Evolutionary conservation across 2,888 invertebrate species (phyloP).

Genomic region (Crematogaster levior): DNA sequence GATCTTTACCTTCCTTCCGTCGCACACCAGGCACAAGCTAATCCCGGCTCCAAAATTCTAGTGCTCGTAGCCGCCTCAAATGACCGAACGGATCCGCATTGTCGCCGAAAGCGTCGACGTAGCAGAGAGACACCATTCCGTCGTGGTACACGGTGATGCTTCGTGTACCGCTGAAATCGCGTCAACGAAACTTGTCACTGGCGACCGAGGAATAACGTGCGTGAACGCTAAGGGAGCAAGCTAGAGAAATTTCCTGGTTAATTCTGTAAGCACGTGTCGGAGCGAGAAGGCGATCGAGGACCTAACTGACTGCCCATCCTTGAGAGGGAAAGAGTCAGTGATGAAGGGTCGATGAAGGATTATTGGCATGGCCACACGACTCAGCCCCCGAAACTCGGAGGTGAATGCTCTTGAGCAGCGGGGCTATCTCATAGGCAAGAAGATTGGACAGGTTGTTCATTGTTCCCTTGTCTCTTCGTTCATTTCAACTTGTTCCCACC

Average conservation of each 20-base stretch:
- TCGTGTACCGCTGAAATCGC: conserved; percentile 14
- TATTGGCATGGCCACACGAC: conserved; percentile 89
- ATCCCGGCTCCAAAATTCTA: conserved; percentile 79
- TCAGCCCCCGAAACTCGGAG: conserved; percentile 93
- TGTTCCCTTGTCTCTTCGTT: conserved; percentile 10
- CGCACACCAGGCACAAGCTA: conserved; percentile 75
- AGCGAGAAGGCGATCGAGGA: not conserved
- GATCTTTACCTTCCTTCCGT: conserved; percentile 67
- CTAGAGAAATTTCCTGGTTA: conserved; percentile 20
- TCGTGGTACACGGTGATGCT: conserved; percentile 24
- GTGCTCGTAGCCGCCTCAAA: conserved; percentile 73
- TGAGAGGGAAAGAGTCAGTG: conserved; percentile 39
- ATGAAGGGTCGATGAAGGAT: conserved; percentile 78
- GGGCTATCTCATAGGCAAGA: conserved; percentile 94
- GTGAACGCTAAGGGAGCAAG: not conserved
- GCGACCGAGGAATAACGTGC: not conserved
- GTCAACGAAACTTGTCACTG: conserved; percentile 36
- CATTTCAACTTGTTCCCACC: not conserved
- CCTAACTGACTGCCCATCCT: conserved; percentile 36
- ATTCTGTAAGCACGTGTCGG: not conserved
- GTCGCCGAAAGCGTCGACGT: conserved; percentile 62
- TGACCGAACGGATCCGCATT: conserved; percentile 63
- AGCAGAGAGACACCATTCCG: conserved; percentile 51
- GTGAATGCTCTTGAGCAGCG: conserved; percentile 94
- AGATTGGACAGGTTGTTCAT: conserved; percentile 90